These are phyloP conservation scores for Chondrilla cf. caribensis DNA, from an alignment of 37 sponge, comb jelly and placozoan genomes.

Conservation along the genomic window DNA sequence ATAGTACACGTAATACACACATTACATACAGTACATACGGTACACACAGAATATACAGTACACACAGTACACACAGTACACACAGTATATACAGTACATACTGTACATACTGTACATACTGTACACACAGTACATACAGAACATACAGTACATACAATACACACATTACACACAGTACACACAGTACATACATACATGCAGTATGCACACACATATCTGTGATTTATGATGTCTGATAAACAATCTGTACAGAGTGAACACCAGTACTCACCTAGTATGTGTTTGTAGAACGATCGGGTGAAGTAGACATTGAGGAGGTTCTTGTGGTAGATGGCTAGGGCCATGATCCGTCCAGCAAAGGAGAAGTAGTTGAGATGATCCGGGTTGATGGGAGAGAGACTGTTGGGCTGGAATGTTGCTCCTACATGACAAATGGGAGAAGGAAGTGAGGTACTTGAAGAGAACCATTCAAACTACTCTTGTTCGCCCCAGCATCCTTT, in stretches of 20 bases:
- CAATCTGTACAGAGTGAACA: no score
- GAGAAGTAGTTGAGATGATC: constrained; percentile 96
- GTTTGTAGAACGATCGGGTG: constrained; percentile 98
- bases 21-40: not conserved
- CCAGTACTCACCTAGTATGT: constrained; percentile 72
- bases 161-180: not conserved
- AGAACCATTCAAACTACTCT: no score
- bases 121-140: no score
- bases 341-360: constrained; percentile 91
- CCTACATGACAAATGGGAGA: constrained; percentile 30
- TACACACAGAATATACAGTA: no score
- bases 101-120: not conserved
- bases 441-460: no score
- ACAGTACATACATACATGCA: not conserved
- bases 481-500: no score
- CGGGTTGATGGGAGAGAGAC: constrained; percentile 86
- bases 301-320: constrained; percentile 95
- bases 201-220: no score
- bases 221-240: no score
- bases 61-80: not conserved
- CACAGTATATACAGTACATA: not conserved
- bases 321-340: constrained; percentile 84
- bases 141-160: not conserved
- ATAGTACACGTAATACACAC: constrained; percentile 11
- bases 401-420: constrained; percentile 94